Conservation (phyloP, 2,113 vertebrate species). For the Dasyurus viverrinus region DNA sequence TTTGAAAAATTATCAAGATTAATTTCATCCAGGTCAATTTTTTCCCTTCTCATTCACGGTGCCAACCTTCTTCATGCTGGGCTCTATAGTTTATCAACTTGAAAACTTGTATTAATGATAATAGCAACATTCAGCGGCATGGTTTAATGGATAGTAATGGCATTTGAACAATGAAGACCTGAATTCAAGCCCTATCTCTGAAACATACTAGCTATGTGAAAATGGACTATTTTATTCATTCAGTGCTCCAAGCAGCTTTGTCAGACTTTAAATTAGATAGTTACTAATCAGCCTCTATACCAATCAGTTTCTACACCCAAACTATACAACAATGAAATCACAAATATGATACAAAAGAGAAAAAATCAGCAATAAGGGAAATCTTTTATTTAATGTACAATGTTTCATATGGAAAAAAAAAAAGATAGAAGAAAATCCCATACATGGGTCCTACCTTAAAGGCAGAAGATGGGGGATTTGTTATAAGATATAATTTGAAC, state of each 20-base stretch:
- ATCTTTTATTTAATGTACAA: background rate
- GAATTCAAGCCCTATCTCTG: background rate
- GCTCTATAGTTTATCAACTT: slow-evolving; percentile 9
- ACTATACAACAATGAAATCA: background rate
- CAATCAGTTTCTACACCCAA: background rate
- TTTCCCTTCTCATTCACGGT: background rate
- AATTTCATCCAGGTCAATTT: slow-evolving; percentile 15
- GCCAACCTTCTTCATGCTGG: slow-evolving; percentile 1
- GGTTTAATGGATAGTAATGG: background rate
- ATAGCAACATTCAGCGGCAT: background rate
- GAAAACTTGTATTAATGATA: slow-evolving; percentile 1
- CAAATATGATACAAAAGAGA: background rate
- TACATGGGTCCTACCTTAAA: background rate
- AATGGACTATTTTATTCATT: background rate
- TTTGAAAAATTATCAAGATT: slow-evolving; percentile 33
- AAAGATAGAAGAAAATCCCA: background rate
- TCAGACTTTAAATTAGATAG: background rate
- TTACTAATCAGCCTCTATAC: background rate
- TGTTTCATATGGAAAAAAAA: background rate
- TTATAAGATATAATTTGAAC: background rate
- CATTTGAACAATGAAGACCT: background rate
- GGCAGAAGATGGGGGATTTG: background rate
- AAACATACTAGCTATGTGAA: background rate
- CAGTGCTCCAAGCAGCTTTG: background rate
- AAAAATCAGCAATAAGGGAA: background rate